These are phyloP conservation scores for Sarcophaga variegata DNA, from an alignment of 2,888 invertebrate species.

Conservation along the genomic window DNA sequence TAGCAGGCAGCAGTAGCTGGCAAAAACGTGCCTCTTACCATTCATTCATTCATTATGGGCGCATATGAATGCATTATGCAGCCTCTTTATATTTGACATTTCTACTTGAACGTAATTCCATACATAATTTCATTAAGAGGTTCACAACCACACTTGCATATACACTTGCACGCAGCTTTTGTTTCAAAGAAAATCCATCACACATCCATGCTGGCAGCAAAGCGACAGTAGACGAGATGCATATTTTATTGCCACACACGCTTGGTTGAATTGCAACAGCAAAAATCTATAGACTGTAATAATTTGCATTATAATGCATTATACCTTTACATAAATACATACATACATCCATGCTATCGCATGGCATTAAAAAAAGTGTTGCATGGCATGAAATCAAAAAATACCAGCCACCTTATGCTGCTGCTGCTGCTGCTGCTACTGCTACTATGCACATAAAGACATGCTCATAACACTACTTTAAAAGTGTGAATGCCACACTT, in stretches of 20 bases:
- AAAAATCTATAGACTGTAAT: constrained; percentile 66
- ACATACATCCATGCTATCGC: background rate
- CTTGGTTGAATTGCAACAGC: constrained; percentile 51
- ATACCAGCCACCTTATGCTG: constrained; percentile 42
- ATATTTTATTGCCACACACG: constrained; percentile 51
- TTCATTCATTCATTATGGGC: too few species aligned
- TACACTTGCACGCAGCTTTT: background rate
- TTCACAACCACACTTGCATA: background rate
- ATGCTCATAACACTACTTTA: constrained; percentile 61
- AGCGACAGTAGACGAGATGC: background rate
- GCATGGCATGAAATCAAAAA: constrained; percentile 2
- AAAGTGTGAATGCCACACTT: constrained; percentile 72
- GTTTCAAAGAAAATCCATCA: background rate
- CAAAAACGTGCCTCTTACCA: too few species aligned
- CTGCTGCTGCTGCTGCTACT: too few species aligned
- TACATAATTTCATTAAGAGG: constrained; percentile 68
- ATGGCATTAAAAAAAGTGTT: background rate
- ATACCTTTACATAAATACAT: background rate
- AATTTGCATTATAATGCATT: constrained; percentile 62
- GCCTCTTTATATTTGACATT: constrained; percentile 60
- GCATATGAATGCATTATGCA: too few species aligned
- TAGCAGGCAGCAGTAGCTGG: too few species aligned
- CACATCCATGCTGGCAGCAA: too few species aligned
- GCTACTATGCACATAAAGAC: background rate
- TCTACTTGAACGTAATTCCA: constrained; percentile 60